These are phyloP conservation scores for Lepus timidus DNA, from an alignment of 2,113 vertebrate genomes.

Conservation along the genomic window DNA sequence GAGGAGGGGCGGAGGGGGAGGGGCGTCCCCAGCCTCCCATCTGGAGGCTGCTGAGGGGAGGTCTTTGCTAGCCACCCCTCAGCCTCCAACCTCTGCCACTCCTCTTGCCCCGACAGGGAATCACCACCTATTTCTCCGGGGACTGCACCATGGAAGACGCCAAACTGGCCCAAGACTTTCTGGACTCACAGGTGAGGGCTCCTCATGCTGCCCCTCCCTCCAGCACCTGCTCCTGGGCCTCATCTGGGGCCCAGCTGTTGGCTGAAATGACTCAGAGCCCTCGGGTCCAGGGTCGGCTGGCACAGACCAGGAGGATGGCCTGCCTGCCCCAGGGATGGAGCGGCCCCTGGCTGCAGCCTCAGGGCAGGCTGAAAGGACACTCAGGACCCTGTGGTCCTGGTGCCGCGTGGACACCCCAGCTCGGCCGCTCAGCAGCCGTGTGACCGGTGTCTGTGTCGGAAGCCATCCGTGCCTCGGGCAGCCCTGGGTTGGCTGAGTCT, in stretches of 20 bases:
- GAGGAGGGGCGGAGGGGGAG: neutral
- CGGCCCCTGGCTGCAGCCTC: neutral
- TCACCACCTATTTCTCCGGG: constrained; percentile 95
- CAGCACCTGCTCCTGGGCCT: neutral
- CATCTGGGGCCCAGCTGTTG: neutral
- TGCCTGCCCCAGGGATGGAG: neutral
- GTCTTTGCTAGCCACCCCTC: neutral
- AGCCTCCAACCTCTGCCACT: rapidly evolving
- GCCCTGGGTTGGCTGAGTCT: neutral
- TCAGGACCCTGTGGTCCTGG: neutral
- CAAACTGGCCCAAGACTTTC: constrained; percentile 93
- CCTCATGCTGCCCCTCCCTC: neutral
- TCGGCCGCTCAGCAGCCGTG: neutral
- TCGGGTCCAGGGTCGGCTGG: neutral
- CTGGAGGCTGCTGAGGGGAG: too few species aligned
- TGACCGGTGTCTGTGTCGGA: neutral
- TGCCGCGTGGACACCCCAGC: neutral
- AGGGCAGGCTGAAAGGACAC: neutral
- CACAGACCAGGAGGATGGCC: too few species aligned
- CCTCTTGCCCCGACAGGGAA: constrained; percentile 86
- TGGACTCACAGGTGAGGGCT: constrained; percentile 92
- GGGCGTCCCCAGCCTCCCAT: neutral
- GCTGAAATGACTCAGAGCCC: too few species aligned
- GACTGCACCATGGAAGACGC: constrained; percentile 94
- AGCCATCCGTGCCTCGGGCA: rapidly evolving